A percentile compares a stretch with the other conserved stretches of the same genome.
These are phyloP conservation scores for Zelleria hepariella DNA, from an alignment of 2,888 invertebrate species.

Conservation along the genomic window DNA sequence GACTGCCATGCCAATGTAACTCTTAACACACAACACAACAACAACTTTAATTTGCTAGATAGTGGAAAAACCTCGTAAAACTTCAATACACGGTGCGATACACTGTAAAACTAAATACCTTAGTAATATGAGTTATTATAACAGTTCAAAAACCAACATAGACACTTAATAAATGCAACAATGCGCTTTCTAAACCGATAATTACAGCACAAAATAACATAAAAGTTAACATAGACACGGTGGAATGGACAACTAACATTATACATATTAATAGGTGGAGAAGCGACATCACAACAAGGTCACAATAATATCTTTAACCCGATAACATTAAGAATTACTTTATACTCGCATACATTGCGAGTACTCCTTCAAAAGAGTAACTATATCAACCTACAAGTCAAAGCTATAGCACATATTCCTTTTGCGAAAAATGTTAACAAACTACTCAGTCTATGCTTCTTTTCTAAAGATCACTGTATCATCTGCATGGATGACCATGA, in stretches of 20 bases:
- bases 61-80: conserved; percentile 11
- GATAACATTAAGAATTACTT: not conserved
- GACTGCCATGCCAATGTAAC: not conserved
- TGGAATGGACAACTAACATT: not conserved
- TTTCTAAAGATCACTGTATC: not conserved
- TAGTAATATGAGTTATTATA: not conserved
- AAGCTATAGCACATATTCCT: too few relatives aligned
- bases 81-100: conserved; percentile 18
- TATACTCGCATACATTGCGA: not conserved
- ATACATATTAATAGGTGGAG: not conserved
- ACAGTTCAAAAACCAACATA: not conserved
- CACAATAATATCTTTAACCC: not conserved
- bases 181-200: conserved; percentile 25
- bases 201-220: not conserved
- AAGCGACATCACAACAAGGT: not conserved
- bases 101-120: not conserved
- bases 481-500: too few relatives aligned
- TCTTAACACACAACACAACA: conserved; percentile 25
- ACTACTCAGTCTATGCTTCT: not conserved
- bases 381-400: too few relatives aligned
- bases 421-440: not conserved
- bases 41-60: not conserved
- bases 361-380: not conserved
- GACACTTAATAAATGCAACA: not conserved
- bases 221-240: not conserved